phyloP scores from a whole-genome alignment of 2,113 vertebrate genomes.

The Panthera leo region DNA sequence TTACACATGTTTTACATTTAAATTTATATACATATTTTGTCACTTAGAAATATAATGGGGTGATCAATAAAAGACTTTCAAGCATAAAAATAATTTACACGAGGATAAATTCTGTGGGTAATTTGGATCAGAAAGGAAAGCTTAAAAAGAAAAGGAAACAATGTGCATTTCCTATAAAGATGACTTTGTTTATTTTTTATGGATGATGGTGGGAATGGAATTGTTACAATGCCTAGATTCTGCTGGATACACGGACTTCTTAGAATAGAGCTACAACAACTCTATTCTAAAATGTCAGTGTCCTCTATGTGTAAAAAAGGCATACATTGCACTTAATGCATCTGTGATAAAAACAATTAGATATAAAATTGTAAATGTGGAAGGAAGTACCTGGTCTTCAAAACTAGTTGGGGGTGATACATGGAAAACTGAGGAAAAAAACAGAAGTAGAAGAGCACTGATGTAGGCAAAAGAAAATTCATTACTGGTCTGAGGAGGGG shows the following conservation, averaged over 20 bases:
- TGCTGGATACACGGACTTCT: neutral
- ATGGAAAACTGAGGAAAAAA: neutral
- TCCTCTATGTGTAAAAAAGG: neutral
- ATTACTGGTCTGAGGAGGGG: neutral
- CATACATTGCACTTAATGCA: neutral
- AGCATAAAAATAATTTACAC: slow-evolving; percentile 57
- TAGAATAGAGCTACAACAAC: neutral
- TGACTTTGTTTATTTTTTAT: slow-evolving; percentile 34
- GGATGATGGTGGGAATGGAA: neutral
- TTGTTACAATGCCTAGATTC: neutral
- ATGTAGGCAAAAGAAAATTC: neutral
- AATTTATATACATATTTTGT: slow-evolving; percentile 54
- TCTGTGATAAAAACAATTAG: slow-evolving; percentile 7
- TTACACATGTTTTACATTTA: slow-evolving; percentile 58
- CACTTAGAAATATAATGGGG: slow-evolving; percentile 51
- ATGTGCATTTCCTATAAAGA: neutral
- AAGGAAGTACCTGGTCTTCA: neutral
- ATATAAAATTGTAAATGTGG: slow-evolving; percentile 1
- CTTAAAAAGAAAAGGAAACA: slow-evolving; percentile 34
- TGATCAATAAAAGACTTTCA: slow-evolving; percentile 64
- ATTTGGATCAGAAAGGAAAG: slow-evolving; percentile 51
- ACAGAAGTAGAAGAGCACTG: neutral
- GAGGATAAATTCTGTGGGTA: slow-evolving; percentile 47
- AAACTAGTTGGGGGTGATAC: neutral
- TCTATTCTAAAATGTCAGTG: neutral